These are phyloP conservation scores for Rynchops niger DNA, from an alignment of 2,113 vertebrate species.

Conservation along the genomic window DNA sequence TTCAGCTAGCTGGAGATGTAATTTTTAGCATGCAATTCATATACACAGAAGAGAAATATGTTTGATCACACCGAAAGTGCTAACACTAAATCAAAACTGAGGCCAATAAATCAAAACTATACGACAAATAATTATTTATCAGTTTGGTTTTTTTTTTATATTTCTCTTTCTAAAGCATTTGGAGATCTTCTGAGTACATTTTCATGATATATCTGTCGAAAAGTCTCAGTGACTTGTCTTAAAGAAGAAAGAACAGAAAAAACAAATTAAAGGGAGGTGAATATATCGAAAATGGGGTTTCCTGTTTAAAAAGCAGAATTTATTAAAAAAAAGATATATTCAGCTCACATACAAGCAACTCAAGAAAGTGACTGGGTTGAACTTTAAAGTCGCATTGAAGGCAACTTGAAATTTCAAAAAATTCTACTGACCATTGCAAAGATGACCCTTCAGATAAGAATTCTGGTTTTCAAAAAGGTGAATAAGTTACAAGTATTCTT, in stretches of 20 bases:
- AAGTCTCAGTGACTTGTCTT: background rate
- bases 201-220: background rate
- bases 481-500: background rate
- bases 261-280: background rate
- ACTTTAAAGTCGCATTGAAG: background rate
- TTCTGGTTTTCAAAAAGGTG: background rate
- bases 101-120: background rate
- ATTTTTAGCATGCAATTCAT: background rate
- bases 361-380: background rate
- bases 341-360: background rate
- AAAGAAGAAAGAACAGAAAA: background rate
- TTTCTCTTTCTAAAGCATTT: background rate
- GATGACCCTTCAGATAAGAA: background rate
- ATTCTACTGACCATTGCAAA: background rate
- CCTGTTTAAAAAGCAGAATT: background rate
- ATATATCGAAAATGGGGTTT: background rate
- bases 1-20: background rate
- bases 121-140: background rate
- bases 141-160: background rate
- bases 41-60: background rate
- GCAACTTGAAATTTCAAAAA: background rate
- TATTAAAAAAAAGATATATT: background rate
- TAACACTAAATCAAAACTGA: background rate
- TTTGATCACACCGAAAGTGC: background rate
- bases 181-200: background rate